Base-by-base conservation (phyloP, 23 tunicate genomes). In the Diplosoma virens region DNA sequence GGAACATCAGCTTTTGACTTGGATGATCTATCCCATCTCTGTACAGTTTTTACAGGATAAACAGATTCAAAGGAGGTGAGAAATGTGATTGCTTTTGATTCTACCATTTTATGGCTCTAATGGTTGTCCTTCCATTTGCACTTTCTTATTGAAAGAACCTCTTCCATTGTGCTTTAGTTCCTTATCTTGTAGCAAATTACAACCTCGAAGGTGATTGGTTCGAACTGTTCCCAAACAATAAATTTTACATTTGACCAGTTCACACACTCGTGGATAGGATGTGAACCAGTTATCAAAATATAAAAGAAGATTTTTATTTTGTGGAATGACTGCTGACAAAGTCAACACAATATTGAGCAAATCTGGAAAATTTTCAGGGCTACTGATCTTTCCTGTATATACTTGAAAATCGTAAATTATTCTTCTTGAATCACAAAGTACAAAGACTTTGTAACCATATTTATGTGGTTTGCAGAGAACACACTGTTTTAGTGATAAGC, bases 211-310 rank as follows among this genome's bases (percentile, higher is more conserved):
- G 17, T 52, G 17, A 52, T 67, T 67, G 23, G 5, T 17, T 36
- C 74, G 21, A 16, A 67, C 52, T 2, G 74, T 67, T 11, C 74
- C 74, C 52, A 67, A 23, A 36, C 26, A 67, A 21, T 34, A 67
- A 34, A 67, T 67, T 16, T 35, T 35, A 34, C 18, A 2, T 22
- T 67, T 67, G 24, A 27, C 50, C 2, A 67, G 52, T 6, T 67
- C 50, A 25, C 74, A 67, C 3, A 37, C 18, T 21, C 6, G 20
- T 16, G 22, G 52, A 3, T 34, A 21, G 16, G 79, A 73, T 6
- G 79, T 48, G 24, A 73, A 73, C 61, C 37, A 48, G 64, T 73
- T 73, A 65, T 52, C 79, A 50, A 22, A 73, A 30, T 0, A 73
- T 16, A 73, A 35, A 37, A 50, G n/a, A 27, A 48, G 34, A 17